A percentile compares a stretch with the other conserved stretches of the same genome.
Evolutionary conservation across 2,888 invertebrate species (phyloP).

Genomic region (Heteropelma amictum): DNA sequence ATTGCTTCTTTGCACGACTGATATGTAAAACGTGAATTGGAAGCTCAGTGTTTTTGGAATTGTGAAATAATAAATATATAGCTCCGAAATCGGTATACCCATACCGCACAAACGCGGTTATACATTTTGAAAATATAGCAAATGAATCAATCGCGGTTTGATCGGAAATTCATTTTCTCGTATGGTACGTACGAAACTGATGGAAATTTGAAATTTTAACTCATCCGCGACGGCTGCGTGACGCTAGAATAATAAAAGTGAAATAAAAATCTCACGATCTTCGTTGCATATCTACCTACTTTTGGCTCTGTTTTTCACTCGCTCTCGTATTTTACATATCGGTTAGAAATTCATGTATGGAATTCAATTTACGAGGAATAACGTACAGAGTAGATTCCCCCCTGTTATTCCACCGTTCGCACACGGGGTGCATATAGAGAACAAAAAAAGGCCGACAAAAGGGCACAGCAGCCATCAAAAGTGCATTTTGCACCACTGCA

Average conservation of each 20-base stretch:
- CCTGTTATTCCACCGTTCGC: neutral
- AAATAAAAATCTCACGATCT: neutral
- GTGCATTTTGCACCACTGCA: neutral
- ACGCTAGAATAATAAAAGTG: neutral
- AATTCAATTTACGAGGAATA: conserved; percentile 55
- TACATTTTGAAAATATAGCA: conserved; percentile 1
- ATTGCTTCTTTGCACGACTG: too few relatives aligned
- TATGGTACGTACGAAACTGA: conserved; percentile 8
- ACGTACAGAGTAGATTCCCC: conserved; percentile 20
- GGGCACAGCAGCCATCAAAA: neutral
- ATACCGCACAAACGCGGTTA: neutral
- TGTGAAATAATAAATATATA: too few relatives aligned
- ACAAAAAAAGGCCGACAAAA: neutral
- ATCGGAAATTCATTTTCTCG: conserved; percentile 10
- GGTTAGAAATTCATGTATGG: conserved; percentile 54
- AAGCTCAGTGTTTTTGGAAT: too few relatives aligned
- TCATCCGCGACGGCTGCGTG: neutral
- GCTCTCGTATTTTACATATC: conserved; percentile 44
- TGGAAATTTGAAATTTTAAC: conserved; percentile 25
- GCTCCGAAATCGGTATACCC: too few relatives aligned
- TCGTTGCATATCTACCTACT: neutral
- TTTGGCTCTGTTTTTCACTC: conserved; percentile 15
- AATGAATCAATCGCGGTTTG: conserved; percentile 1
- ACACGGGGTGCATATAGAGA: neutral
- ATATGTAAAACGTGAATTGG: too few relatives aligned